Base-by-base conservation (phyloP, 2,797 vertebrate genomes). In the Alosa sapidissima region DNA sequence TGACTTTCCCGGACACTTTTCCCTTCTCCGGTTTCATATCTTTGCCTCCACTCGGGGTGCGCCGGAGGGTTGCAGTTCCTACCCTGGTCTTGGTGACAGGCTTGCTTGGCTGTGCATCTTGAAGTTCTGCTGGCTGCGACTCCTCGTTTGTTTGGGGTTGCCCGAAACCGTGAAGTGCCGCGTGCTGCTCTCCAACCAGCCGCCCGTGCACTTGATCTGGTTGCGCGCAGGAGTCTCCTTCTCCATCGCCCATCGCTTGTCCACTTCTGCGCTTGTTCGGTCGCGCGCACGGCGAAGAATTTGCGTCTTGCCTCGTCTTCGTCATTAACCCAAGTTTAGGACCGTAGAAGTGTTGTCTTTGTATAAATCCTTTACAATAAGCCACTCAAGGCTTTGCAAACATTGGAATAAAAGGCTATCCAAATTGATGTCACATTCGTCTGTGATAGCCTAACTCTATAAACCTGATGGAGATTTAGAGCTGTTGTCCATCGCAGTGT, bases 91-190 rank as follows among this genome's bases (percentile, higher is more conserved):
- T 94, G 88, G 91, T 91, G 88, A 94, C 90, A 82, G 49, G 1
- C 24, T 28, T 87, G 93, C 91, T 91, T 49, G 92, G 93, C 5
- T 91, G 91, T 60, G 92, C 90, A 65, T 96, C 96, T 92, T 93
- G 96, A 83, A 92, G 84, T 36, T 94, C 91, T 75, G 90, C 92
- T 16, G 93, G 93, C 0, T 93, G 91, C 28, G 93, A 90, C 5
- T 93, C 94, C 62, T 94, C 95, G 85, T 94, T 96, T 90, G 93
- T 93, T 90, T 94, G 96, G 86, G 94, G 96, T 36, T 41, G 19
- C 16, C 41, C 41, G 87, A 88, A 90, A 84, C 90, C 90, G 91
- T 86, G 86, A 88, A 91, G 88, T 89, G 89, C 6, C 86, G 86
- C 88, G 83, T 91, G 93, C 16, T 94, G 95, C 83, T 92, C 49